phyloP scores from a whole-genome alignment of 2,888 invertebrate genomes.

The Limnephilus lunatus region DNA sequence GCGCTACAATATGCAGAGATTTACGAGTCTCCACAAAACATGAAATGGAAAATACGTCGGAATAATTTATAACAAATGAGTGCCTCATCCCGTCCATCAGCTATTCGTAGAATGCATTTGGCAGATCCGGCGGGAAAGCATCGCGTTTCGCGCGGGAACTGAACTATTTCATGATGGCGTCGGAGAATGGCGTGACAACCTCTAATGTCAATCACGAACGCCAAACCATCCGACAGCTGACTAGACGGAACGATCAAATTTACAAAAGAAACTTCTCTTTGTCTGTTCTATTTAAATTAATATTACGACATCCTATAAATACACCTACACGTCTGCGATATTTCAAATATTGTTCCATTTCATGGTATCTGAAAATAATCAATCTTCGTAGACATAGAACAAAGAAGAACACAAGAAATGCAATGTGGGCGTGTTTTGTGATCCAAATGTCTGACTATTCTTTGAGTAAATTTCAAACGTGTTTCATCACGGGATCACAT shows the following conservation, averaged over 20 bases:
- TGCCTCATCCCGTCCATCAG: constrained; percentile 37
- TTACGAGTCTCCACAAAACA: not conserved
- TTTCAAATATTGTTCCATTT: not conserved
- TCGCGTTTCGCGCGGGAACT: constrained; percentile 36
- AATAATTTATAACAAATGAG: constrained; percentile 22
- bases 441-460: too few species aligned
- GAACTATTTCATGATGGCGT: constrained; percentile 45
- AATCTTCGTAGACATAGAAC: not conserved
- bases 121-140: constrained; percentile 31
- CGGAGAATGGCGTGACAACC: constrained; percentile 39
- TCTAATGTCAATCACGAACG: constrained; percentile 27
- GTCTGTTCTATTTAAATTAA: constrained; percentile 17
- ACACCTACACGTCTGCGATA: not conserved
- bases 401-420: too few species aligned
- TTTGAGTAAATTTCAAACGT: too few species aligned
- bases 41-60: constrained; percentile 17
- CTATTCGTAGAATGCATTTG: constrained; percentile 50
- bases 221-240: not conserved
- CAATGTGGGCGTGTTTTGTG: too few species aligned
- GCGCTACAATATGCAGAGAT: constrained; percentile 30
- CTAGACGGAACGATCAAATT: not conserved
- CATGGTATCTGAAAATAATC: not conserved
- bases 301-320: not conserved
- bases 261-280: constrained; percentile 13
- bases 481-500: too few species aligned